Evolutionary conservation across 2,888 invertebrate species (phyloP).

Genomic region (Pimpla rufipes): DNA sequence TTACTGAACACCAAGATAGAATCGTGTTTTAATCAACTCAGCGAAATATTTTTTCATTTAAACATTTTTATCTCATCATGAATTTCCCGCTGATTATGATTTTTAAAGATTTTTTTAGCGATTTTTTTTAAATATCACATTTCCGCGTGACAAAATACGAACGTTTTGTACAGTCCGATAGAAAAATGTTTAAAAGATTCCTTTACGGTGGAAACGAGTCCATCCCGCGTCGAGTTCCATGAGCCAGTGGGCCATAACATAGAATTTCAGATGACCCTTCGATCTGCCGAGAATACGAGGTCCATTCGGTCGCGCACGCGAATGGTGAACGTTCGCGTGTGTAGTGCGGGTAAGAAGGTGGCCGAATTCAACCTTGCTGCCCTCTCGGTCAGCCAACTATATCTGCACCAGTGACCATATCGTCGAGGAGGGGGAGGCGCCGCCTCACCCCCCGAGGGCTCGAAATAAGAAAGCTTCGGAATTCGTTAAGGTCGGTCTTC

Average conservation of each 20-base stretch:
- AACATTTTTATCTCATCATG: background rate
- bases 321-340: conserved; percentile 6
- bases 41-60: background rate
- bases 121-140: background rate
- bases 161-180: background rate
- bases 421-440: background rate
- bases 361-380: conserved; percentile 14
- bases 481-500: conserved; percentile 71
- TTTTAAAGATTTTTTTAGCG: no score
- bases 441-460: background rate
- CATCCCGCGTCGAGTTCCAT: background rate
- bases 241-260: conserved; percentile 8
- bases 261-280: conserved; percentile 42
- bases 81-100: no score
- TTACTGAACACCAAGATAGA: no score
- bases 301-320: background rate
- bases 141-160: background rate
- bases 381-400: conserved; percentile 3
- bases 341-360: background rate
- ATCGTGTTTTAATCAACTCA: no score
- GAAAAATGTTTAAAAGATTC: background rate
- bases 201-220: background rate
- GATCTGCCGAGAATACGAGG: conserved; percentile 16
- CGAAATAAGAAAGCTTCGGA: conserved; percentile 55
- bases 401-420: conserved; percentile 28